Percentiles rank a stretch among this genome's conserved stretches.
Evolutionary conservation across 1,140 invertebrate genomes (phyloP).

Genomic region (Drosophila equinoxialis): DNA sequence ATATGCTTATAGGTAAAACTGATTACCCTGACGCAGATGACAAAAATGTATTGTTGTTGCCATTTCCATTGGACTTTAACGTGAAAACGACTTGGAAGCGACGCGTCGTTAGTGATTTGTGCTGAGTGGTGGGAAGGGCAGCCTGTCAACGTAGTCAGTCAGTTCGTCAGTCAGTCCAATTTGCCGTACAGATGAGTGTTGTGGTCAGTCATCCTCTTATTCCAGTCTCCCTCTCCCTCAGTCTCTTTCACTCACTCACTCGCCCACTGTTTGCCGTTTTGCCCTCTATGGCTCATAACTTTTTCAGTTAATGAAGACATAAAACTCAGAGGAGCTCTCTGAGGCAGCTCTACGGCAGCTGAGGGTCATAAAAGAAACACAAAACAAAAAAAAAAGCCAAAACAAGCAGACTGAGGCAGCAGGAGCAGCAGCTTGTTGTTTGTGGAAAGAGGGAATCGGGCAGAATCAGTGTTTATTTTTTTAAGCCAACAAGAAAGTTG

Average conservation of each 20-base stretch:
- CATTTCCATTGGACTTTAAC: constrained; percentile 24
- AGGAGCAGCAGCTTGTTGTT: constrained; percentile 36
- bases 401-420: constrained; percentile 7
- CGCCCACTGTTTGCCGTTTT: constrained; percentile 18
- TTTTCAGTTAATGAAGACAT: constrained; percentile 81
- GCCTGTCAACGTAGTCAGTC: constrained; percentile 12
- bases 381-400: constrained; percentile 9
- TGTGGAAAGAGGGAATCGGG: constrained; percentile 33
- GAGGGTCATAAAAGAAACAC: constrained; percentile 51
- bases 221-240: constrained; percentile 1
- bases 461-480: constrained; percentile 59
- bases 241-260: neutral
- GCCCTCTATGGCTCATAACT: constrained; percentile 72
- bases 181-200: constrained; percentile 62
- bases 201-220: constrained; percentile 38
- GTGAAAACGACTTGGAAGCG: constrained; percentile 18
- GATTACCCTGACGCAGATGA: constrained; percentile 76
- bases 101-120: constrained; percentile 15
- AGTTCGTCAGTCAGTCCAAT: constrained; percentile 23
- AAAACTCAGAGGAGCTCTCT: constrained; percentile 59
- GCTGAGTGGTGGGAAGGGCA: neutral
- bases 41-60: constrained; percentile 44
- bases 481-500: constrained; percentile 69
- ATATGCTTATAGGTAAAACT: constrained; percentile 49
- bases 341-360: constrained; percentile 63